Evolutionary conservation across 1,140 invertebrate genomes (phyloP), one percentile per base, ranked within the genome.

Genomic region (Drosophila suzukii): DNA sequence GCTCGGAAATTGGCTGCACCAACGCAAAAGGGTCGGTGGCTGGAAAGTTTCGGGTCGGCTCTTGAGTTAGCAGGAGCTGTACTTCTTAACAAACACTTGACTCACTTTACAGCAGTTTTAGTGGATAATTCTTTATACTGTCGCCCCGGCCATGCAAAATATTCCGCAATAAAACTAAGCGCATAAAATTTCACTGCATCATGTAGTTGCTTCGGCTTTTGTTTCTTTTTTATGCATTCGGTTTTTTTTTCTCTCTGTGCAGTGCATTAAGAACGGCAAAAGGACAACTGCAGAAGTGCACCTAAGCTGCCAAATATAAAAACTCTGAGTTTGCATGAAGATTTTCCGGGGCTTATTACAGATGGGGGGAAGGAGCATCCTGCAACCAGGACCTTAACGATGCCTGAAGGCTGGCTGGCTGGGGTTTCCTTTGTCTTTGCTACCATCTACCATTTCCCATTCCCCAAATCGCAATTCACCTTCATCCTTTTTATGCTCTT

Each of bases 401-500:
- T 67, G 53, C 61, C 60, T 49, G 58, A 56, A 60, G 34, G 57
- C 62, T 53, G 56, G 32, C 39, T 58, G 54, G 47, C 53, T 34
- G 50, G 50, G 44, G 44, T 47, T 73, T 61, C 70, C 47, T 46
- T 41, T n/a, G 50, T 46, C 15, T 32, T 32, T 41, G 36, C 17
- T 6, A 12, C 62, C 43, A 15, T 39, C 38, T 13, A 6, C 39
- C 39, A 41, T 43, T 8, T 6, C 36, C 58, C 55, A 30, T n/a
- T 24, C 34, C 12, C 66, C 50, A 17, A 71, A 71, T 70, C 67
- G 54, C 68, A 71, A 56, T 78, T 78, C 80, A 83, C 79, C 73
- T 83, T 76, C 71, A 68, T 86, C 81, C 63, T 89, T 63, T 78
- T 83, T 80, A 88, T 88, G 80, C 80, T 88, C 76, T 88, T 88